A percentile compares a stretch with the other conserved stretches of the same genome.
These are phyloP conservation scores for Coccyzus lansbergi DNA, from an alignment of 2,797 vertebrate genomes.

Conservation along the genomic window DNA sequence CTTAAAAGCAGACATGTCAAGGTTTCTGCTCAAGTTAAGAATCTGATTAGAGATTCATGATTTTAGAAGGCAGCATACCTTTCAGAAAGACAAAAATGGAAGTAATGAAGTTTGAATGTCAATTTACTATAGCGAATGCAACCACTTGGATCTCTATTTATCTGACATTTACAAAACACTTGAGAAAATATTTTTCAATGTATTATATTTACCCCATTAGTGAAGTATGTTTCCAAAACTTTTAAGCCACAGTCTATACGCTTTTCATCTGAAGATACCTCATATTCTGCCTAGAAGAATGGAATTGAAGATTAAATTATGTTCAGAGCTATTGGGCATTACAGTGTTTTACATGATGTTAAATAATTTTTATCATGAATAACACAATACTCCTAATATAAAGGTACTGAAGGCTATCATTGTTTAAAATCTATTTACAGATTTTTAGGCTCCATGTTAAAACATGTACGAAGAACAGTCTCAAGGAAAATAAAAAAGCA, in stretches of 20 bases:
- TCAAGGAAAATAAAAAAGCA: not conserved
- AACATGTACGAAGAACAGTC: not conserved
- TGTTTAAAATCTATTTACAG: not conserved
- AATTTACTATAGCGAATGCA: not conserved
- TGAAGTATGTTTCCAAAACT: constrained; percentile 89
- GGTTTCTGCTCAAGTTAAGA: not conserved
- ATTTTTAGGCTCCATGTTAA: not conserved
- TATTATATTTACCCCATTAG: constrained; percentile 81
- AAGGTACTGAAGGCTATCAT: not conserved
- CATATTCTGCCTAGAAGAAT: constrained; percentile 85
- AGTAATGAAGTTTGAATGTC: not conserved
- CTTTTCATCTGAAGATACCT: constrained; percentile 89
- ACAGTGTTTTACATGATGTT: not conserved
- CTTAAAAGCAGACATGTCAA: not conserved
- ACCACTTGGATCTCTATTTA: not conserved
- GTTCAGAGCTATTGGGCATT: not conserved
- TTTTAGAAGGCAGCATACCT: not conserved
- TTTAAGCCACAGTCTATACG: constrained; percentile 84
- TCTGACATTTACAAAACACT: not conserved
- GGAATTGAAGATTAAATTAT: not conserved
- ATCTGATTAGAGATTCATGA: not conserved
- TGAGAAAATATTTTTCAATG: not conserved
- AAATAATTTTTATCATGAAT: not conserved
- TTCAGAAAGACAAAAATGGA: not conserved
- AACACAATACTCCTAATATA: not conserved